Evolutionary conservation across 2,797 vertebrate species (phyloP).

Genomic region (Falco peregrinus): DNA sequence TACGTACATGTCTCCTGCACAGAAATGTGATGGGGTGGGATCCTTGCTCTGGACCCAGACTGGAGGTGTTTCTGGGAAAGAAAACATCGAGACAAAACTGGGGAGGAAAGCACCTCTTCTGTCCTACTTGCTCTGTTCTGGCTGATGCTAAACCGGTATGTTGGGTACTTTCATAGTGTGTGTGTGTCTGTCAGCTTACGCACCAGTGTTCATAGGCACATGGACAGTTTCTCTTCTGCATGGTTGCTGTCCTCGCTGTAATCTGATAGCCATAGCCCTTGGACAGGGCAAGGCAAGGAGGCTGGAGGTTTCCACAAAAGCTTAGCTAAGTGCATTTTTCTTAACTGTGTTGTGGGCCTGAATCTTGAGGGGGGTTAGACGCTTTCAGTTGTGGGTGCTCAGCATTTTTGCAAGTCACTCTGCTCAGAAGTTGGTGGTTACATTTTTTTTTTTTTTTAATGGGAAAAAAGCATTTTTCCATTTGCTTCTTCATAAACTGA

Average conservation of each 20-base stretch:
- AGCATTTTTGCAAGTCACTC: slow-evolving; percentile 23
- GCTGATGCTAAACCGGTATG: neutral
- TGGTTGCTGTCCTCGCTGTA: neutral
- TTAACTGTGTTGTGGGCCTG: neutral
- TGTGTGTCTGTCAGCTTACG: neutral
- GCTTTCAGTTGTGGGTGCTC: neutral
- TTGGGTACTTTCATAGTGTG: neutral
- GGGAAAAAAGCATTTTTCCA: neutral
- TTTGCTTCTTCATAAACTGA: slow-evolving; percentile 3
- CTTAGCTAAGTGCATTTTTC: slow-evolving; percentile 51
- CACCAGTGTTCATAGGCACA: neutral
- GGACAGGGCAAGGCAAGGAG: neutral
- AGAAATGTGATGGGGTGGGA: neutral
- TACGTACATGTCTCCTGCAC: neutral
- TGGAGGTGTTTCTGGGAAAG: neutral
- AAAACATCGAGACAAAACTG: neutral
- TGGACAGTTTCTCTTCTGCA: neutral
- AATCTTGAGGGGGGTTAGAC: neutral
- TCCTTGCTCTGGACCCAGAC: neutral
- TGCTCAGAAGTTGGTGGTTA: slow-evolving; percentile 26
- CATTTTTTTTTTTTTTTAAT: neutral
- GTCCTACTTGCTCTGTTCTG: neutral
- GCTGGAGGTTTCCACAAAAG: slow-evolving; percentile 19
- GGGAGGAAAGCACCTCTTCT: neutral
- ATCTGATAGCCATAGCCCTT: neutral